A percentile compares a stretch with the other conserved stretches of the same genome.
Evolutionary conservation across 2,113 vertebrate genomes (phyloP).

Genomic region (Lepus americanus): DNA sequence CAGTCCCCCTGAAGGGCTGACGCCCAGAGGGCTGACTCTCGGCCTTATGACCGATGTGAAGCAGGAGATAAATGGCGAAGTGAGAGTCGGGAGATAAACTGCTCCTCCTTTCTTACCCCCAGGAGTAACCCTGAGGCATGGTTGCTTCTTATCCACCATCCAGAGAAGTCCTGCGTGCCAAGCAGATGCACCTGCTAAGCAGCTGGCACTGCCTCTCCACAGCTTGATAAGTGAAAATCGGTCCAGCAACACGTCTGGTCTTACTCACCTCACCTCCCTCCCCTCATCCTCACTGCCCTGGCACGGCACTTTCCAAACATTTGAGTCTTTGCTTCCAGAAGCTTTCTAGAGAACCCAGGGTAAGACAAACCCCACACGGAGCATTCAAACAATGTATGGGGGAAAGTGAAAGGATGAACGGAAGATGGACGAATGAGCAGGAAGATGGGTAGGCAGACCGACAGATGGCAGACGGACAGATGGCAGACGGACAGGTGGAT

Average conservation of each 20-base stretch:
- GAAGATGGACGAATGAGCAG: not conserved
- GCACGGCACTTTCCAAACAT: not conserved
- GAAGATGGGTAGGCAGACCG: not conserved
- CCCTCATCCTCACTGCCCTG: not conserved
- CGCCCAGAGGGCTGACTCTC: not conserved
- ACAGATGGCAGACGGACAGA: fast-evolving
- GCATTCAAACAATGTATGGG: not conserved
- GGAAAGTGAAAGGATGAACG: too few species aligned
- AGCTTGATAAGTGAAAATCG: not conserved
- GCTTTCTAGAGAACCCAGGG: not conserved
- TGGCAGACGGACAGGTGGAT: too few species aligned
- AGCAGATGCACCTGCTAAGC: not conserved
- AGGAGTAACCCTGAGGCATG: not conserved
- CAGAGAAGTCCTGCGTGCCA: not conserved
- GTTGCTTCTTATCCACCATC: not conserved
- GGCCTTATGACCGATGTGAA: not conserved
- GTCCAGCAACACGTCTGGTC: not conserved
- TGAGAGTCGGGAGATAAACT: not conserved
- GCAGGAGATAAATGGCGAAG: not conserved
- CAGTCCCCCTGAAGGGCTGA: not conserved
- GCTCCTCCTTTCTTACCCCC: not conserved
- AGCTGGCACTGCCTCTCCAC: not conserved
- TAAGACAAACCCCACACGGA: not conserved
- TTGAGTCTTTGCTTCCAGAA: not conserved
- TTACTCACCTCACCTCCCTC: not conserved